These are phyloP conservation scores for Omphaloscelis lunosa DNA, from an alignment of 2,888 invertebrate species.

Conservation along the genomic window DNA sequence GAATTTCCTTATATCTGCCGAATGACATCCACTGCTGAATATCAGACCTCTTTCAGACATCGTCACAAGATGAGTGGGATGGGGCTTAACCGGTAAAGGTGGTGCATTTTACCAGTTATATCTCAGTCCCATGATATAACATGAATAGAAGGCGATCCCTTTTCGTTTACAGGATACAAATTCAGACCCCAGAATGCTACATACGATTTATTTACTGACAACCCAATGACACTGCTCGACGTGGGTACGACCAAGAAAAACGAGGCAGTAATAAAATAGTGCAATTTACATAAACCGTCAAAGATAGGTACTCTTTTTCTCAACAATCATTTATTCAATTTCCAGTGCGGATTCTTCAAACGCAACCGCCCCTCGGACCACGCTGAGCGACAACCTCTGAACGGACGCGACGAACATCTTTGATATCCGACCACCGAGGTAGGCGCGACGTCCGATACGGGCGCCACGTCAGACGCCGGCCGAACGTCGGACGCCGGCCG, in stretches of 20 bases:
- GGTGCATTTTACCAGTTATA: background rate
- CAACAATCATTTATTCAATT: slow-evolving; percentile 27
- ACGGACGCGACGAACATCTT: slow-evolving; percentile 95
- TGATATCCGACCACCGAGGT: slow-evolving; percentile 88
- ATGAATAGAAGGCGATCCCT: background rate
- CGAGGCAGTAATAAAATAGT: background rate
- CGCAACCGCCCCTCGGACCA: slow-evolving; percentile 96
- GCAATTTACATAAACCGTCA: too few species aligned
- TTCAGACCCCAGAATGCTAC: background rate
- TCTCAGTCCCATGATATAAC: background rate
- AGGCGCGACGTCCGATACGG: slow-evolving; percentile 79
- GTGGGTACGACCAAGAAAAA: background rate
- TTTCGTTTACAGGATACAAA: background rate
- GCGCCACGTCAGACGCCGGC: slow-evolving; percentile 70
- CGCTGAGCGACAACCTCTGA: slow-evolving; percentile 96
- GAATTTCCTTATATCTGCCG: background rate
- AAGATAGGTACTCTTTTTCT: background rate
- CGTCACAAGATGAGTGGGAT: background rate
- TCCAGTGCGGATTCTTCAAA: slow-evolving; percentile 97
- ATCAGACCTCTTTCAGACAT: background rate
- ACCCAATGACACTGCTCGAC: too few species aligned
- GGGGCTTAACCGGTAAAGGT: background rate
- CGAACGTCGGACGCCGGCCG: slow-evolving; percentile 68
- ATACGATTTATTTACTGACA: background rate
- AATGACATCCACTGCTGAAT: background rate